phyloP scores from a whole-genome alignment of 2,113 vertebrate genomes.

The Barbus barbus region DNA sequence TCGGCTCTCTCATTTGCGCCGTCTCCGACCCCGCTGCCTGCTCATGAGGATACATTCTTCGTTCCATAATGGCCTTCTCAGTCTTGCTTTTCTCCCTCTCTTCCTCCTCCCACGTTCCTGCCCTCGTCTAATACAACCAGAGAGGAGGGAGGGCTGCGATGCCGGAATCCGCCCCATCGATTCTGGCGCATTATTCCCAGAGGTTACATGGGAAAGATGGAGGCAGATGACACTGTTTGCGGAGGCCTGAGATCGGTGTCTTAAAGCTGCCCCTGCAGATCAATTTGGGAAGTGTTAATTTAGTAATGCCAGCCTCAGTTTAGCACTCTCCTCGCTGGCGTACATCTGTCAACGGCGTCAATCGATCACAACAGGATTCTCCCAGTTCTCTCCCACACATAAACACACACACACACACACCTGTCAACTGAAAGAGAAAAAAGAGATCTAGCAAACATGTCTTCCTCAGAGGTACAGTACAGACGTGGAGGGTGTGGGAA shows the following conservation, averaged over 20 bases:
- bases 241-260: constrained; percentile 33
- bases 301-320: constrained; percentile 45
- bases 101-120: constrained; percentile 54
- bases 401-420: constrained; percentile 27
- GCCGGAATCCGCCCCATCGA: constrained; percentile 38
- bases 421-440: not conserved
- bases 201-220: constrained; percentile 32
- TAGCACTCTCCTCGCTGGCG: constrained; percentile 18
- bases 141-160: constrained; percentile 14
- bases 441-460: not conserved
- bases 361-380: constrained; percentile 37
- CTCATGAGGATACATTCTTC: constrained; percentile 73
- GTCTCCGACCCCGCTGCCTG: constrained; percentile 67
- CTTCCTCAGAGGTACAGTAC: constrained; percentile 2
- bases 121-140: constrained; percentile 61
- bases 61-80: constrained; percentile 76
- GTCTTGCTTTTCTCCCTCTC: constrained; percentile 71
- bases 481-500: not conserved
- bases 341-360: constrained; percentile 34
- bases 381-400: constrained; percentile 24
- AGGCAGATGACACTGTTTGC: constrained; percentile 22
- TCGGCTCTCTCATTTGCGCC: constrained; percentile 76
- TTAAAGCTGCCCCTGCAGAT: constrained; percentile 49
- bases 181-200: constrained; percentile 18
- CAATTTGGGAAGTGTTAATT: constrained; percentile 56